These are phyloP conservation scores for Halichoerus grypus DNA, from an alignment of 2,113 vertebrate species.

Conservation along the genomic window DNA sequence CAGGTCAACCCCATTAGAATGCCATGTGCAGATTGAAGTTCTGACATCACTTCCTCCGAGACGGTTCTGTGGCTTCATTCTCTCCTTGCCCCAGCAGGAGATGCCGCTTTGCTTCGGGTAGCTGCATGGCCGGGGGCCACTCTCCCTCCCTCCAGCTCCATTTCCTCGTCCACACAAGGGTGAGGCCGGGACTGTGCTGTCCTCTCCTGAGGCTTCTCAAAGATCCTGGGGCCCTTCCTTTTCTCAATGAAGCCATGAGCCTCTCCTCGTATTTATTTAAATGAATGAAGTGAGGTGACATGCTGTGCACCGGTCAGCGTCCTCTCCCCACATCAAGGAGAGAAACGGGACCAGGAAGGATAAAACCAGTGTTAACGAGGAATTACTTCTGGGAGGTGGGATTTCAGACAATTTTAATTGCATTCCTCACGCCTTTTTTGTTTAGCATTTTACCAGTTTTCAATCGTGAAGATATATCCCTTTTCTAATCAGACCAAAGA, in stretches of 20 bases:
- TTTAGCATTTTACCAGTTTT: not conserved
- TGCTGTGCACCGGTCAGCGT: not conserved
- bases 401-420: not conserved
- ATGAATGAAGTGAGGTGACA: not conserved
- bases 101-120: fast-evolving
- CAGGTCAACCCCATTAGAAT: not conserved
- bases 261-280: not conserved
- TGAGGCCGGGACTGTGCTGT: fast-evolving
- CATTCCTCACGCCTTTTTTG: not conserved
- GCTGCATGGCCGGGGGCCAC: too few relatives aligned
- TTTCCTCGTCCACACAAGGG: not conserved
- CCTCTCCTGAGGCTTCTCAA: not conserved
- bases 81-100: not conserved
- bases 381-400: not conserved
- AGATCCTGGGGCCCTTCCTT: not conserved
- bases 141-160: not conserved
- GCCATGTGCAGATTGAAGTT: not conserved
- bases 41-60: not conserved
- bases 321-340: not conserved
- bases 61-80: not conserved
- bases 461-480: not conserved
- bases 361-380: not conserved
- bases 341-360: not conserved
- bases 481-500: not conserved
- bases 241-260: not conserved